Percentiles rank a stretch among this genome's conserved stretches.
Evolutionary conservation across 1,140 invertebrate species (phyloP).

Genomic region (Drosophila varians): DNA sequence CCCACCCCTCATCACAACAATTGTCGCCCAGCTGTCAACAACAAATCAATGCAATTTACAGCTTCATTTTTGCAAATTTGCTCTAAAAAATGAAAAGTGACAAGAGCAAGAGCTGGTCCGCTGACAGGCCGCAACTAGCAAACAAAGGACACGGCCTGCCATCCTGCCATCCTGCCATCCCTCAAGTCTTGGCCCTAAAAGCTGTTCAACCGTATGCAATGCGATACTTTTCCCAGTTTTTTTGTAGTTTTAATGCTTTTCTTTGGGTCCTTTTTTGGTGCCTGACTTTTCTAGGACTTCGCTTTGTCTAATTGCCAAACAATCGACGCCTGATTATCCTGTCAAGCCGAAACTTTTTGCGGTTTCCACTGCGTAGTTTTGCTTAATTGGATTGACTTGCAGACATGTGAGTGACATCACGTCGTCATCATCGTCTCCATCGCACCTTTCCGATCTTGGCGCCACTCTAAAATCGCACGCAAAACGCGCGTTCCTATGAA

Average conservation of each 20-base stretch:
- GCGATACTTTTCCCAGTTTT: conserved; percentile 62
- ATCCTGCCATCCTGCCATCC: conserved; percentile 69
- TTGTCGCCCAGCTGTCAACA: conserved; percentile 70
- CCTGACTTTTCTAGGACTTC: conserved; percentile 73
- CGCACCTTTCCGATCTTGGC: conserved; percentile 59
- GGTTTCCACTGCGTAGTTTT: conserved; percentile 56
- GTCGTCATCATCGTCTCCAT: conserved; percentile 51
- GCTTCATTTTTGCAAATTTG: conserved; percentile 79
- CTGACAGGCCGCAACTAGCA: conserved; percentile 60
- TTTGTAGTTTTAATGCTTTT: conserved; percentile 54
- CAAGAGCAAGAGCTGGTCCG: conserved; percentile 28
- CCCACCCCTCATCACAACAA: conserved; percentile 58
- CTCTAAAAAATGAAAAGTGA: conserved; percentile 33
- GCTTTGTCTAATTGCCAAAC: conserved; percentile 68
- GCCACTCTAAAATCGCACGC: conserved; percentile 31
- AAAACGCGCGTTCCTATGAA: conserved; percentile 41
- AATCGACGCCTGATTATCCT: conserved; percentile 80
- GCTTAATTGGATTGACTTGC: conserved; percentile 70
- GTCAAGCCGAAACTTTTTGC: conserved; percentile 65
- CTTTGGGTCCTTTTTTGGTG: conserved; percentile 31
- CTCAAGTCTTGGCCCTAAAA: conserved; percentile 64
- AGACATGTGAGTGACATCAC: conserved; percentile 72
- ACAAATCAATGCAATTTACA: conserved; percentile 77
- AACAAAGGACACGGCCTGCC: conserved; percentile 48
- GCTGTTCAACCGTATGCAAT: conserved; percentile 72